phyloP scores from a whole-genome alignment of 2,888 invertebrate genomes.

The Helobdella robusta region DNA sequence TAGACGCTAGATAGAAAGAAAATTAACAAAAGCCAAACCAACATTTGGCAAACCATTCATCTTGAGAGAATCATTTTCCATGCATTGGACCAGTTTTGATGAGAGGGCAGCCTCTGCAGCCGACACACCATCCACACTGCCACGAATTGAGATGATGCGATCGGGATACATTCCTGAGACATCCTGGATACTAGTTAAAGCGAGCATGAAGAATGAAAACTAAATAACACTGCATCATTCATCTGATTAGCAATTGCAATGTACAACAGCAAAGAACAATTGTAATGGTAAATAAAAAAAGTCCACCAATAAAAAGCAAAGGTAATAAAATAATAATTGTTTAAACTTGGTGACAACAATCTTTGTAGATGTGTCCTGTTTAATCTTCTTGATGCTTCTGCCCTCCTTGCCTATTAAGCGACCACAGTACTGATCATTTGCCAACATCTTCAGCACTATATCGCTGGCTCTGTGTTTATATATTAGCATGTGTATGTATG shows the following conservation, averaged over 20 bases:
- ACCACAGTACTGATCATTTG: conserved; percentile 93
- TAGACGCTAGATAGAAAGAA: too few relatives aligned
- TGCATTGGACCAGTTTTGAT: conserved; percentile 87
- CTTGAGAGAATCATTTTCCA: conserved; percentile 32
- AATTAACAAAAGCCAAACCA: too few relatives aligned
- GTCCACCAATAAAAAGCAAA: too few relatives aligned
- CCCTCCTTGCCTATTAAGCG: conserved; percentile 95
- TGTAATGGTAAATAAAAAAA: too few relatives aligned
- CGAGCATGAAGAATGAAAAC: too few relatives aligned
- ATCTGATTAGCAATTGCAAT: too few relatives aligned
- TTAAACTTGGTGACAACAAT: conserved; percentile 77
- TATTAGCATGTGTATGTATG: too few relatives aligned
- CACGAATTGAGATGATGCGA: conserved; percentile 90
- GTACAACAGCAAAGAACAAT: too few relatives aligned
- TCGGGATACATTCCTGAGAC: conserved; percentile 57
- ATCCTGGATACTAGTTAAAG: conserved; percentile 33
- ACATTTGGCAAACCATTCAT: conserved; percentile 12
- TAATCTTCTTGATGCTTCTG: conserved; percentile 90
- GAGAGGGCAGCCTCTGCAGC: conserved; percentile 88
- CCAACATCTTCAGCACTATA: conserved; percentile 80
- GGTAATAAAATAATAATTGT: too few relatives aligned
- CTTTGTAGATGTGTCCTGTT: conserved; percentile 93
- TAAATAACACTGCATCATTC: too few relatives aligned
- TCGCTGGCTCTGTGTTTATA: conserved; percentile 20
- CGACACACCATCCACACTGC: conserved; percentile 77